Evolutionary conservation across 2,113 vertebrate species (phyloP).

Genomic region (Anguilla japonica): DNA sequence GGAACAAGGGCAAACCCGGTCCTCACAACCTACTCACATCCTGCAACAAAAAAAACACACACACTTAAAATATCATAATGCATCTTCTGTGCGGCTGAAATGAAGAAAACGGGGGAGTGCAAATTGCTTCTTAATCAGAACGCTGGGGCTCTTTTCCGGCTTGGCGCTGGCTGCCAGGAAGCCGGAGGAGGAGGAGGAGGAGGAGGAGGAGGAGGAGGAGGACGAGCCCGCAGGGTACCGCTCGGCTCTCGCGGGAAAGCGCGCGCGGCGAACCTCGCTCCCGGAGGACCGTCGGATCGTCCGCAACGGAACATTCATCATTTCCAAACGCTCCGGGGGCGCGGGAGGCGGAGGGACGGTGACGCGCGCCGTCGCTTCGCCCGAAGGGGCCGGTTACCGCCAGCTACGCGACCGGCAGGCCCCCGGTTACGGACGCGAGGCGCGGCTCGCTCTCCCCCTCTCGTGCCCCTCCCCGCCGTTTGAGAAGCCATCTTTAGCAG

Average conservation of each 20-base stretch:
- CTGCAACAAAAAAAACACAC: not conserved
- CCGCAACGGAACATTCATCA: slow-evolving; percentile 79
- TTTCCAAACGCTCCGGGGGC: slow-evolving; percentile 67
- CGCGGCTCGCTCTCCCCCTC: slow-evolving; percentile 48
- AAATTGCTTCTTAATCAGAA: slow-evolving; percentile 2
- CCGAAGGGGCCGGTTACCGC: slow-evolving; percentile 63
- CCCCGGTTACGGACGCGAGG: slow-evolving; percentile 63
- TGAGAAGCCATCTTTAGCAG: slow-evolving; percentile 54
- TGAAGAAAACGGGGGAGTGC: not conserved
- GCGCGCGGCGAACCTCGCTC: slow-evolving; percentile 48
- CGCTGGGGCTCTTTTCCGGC: slow-evolving; percentile 12
- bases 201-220: slow-evolving; percentile 39
- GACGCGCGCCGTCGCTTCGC: slow-evolving; percentile 68
- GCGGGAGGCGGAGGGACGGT: slow-evolving; percentile 63
- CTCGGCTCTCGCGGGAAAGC: slow-evolving; percentile 43
- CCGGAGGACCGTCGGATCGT: slow-evolving; percentile 71
- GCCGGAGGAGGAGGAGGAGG: slow-evolving; percentile 40
- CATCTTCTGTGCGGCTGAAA: not conserved
- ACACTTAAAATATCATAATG: not conserved
- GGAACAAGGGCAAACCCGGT: slow-evolving; percentile 23
- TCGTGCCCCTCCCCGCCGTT: slow-evolving; percentile 52
- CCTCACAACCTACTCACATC: not conserved
- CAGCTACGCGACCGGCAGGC: slow-evolving; percentile 71
- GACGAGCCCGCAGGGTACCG: slow-evolving; percentile 6
- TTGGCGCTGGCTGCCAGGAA: slow-evolving; percentile 35